These are phyloP conservation scores for Physella acuta DNA, from an alignment of 1,140 invertebrate genomes.

Conservation along the genomic window DNA sequence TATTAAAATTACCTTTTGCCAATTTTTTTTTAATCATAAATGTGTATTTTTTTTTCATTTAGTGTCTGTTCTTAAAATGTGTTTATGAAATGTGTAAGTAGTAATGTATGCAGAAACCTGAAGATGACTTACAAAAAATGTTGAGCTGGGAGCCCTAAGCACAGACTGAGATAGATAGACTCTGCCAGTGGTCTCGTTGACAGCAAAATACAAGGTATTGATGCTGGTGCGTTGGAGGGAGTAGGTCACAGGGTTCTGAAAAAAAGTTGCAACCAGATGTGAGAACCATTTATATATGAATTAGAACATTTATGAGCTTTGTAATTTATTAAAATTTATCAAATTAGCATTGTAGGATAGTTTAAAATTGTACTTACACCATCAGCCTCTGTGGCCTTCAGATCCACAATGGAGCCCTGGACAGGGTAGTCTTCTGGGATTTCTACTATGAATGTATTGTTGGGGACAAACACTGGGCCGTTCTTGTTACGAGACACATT, in stretches of 20 bases:
- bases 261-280: too few species aligned
- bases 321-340: neutral
- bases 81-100: too few species aligned
- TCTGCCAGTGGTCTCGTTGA: slow-evolving; percentile 2
- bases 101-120: too few species aligned
- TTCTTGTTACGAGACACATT: slow-evolving; percentile 25
- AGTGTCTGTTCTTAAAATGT: too few species aligned
- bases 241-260: slow-evolving; percentile 19
- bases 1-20: too few species aligned
- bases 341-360: too few species aligned
- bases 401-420: slow-evolving; percentile 23
- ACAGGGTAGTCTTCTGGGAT: slow-evolving; percentile 28
- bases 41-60: too few species aligned
- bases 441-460: slow-evolving; percentile 17
- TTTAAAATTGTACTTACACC: slow-evolving; percentile 24
- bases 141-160: neutral
- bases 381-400: slow-evolving; percentile 36
- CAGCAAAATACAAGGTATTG: slow-evolving; percentile 13
- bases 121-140: slow-evolving; percentile 15
- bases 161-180: slow-evolving; percentile 3
- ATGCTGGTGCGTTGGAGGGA: neutral
- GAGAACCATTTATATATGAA: neutral
- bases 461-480: slow-evolving; percentile 23
- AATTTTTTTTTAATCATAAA: too few species aligned
- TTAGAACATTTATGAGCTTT: neutral